Evolutionary conservation across 2,113 vertebrate genomes (phyloP), one percentile per base, ranked within the genome.

Genomic region (Cryptotis parvus): DNA sequence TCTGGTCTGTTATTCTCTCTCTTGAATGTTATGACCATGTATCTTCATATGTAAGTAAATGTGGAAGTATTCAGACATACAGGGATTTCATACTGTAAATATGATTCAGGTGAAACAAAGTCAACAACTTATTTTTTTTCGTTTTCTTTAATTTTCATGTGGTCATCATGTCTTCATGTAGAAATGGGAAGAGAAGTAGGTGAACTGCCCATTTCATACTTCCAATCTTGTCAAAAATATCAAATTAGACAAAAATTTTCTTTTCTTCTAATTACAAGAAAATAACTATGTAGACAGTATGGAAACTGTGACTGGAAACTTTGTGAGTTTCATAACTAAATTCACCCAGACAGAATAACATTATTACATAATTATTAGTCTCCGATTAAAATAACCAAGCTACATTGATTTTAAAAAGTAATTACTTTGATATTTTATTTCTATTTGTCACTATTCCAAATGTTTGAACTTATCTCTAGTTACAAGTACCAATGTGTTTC

Each of bases 1-100:
- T 73, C 84, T 9, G 18, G 35, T 39, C 84, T 88, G n/a, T 82
- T 88, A 66, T 49, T 39, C n/a, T 39, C n/a, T 84, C 22, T 76
- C 18, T 88, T 16, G 27, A 73, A 10, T 20, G 6, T 29, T 6
- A 75, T 16, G 39, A 65, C 1, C 35, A 14, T 4, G 45, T 81
- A 89, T 92, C 74, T 39, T 87, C 26, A 61, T 31, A 78, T 87
- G 29, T 31, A 37, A 41, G 55, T 79, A 73, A 84, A 91, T 75
- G 16, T n/a, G n/a, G 76, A 52, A 89, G 77, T 41, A 68, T 63
- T 66, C 55, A 49, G 15, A 76, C 26, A 81, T 10, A 14, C 27
- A 52, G 39, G 29, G 8, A 63, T 90, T 89, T 55, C n/a, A 65
- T 70, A 87, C 74, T n/a, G 77, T 5, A n/a, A 5, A 35, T 35